Conservation (phyloP, 2,888 invertebrate species). For the Colletes collaris region DNA sequence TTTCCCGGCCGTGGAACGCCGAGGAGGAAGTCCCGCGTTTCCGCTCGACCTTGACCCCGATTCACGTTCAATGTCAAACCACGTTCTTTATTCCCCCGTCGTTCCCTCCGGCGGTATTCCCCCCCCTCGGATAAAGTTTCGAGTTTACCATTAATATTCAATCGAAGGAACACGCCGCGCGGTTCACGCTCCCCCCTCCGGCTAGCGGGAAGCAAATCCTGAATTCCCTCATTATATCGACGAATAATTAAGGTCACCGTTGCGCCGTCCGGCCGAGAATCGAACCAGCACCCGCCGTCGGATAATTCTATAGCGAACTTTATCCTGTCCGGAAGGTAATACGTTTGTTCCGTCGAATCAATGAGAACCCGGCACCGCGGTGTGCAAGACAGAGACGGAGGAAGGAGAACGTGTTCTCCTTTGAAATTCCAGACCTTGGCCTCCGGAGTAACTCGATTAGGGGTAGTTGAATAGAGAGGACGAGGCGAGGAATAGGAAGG, state of each 20-base stretch:
- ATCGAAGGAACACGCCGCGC: too few species aligned
- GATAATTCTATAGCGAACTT: conserved; percentile 30
- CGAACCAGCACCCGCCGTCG: not conserved
- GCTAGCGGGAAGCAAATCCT: not conserved
- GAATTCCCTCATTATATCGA: conserved; percentile 38
- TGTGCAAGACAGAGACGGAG: conserved; percentile 16
- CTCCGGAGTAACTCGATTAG: conserved; percentile 54
- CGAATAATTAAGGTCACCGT: conserved; percentile 47
- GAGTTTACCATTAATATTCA: conserved; percentile 7
- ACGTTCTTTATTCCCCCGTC: not conserved
- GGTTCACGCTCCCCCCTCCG: not conserved
- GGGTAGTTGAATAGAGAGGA: conserved; percentile 38
- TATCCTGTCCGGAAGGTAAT: conserved; percentile 40
- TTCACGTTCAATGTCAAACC: conserved; percentile 48
- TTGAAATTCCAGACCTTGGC: conserved; percentile 60
- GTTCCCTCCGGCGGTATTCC: not conserved
- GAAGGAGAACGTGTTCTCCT: conserved; percentile 33
- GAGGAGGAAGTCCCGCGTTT: conserved; percentile 2
- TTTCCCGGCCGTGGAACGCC: conserved; percentile 17
- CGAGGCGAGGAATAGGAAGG: conserved; percentile 11
- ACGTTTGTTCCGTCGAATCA: conserved; percentile 54
- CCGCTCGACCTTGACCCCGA: conserved; percentile 54
- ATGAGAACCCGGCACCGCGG: conserved; percentile 17
- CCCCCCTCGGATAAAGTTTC: conserved; percentile 17
- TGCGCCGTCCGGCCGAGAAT: too few species aligned